These are phyloP conservation scores for Biston betularia DNA, from an alignment of 2,888 invertebrate species.

Conservation along the genomic window DNA sequence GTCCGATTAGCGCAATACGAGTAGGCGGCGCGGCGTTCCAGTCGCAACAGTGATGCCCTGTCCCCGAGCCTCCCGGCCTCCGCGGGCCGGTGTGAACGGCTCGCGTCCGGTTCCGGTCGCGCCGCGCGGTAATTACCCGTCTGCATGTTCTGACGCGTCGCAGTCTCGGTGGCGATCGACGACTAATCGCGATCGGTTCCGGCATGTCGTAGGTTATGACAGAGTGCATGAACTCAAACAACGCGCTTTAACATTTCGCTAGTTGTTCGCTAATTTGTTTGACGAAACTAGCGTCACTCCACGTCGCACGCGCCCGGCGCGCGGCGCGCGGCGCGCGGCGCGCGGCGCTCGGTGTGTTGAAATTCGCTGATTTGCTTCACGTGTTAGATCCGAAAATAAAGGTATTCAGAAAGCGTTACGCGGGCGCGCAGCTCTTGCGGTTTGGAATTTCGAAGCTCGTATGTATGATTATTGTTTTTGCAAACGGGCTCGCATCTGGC, in stretches of 20 bases:
- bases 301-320: no score
- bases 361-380: constrained; percentile 10
- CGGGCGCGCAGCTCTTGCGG: not conserved
- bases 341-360: not conserved
- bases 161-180: not conserved
- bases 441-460: constrained; percentile 1
- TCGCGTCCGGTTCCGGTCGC: constrained; percentile 26
- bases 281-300: no score
- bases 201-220: no score
- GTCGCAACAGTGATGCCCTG: not conserved
- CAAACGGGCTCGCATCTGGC: not conserved
- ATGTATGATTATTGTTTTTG: not conserved
- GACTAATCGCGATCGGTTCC: no score
- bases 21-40: constrained; percentile 1
- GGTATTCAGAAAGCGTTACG: not conserved
- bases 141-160: constrained; percentile 18
- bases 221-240: no score
- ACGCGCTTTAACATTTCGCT: no score
- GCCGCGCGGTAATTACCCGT: constrained; percentile 19
- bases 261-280: no score
- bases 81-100: constrained; percentile 2
- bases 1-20: constrained; percentile 10
- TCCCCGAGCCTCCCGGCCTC: not conserved
- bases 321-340: no score
- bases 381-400: not conserved